phyloP scores from a whole-genome alignment of 2,113 vertebrate genomes.

The Vireo altiloquus region DNA sequence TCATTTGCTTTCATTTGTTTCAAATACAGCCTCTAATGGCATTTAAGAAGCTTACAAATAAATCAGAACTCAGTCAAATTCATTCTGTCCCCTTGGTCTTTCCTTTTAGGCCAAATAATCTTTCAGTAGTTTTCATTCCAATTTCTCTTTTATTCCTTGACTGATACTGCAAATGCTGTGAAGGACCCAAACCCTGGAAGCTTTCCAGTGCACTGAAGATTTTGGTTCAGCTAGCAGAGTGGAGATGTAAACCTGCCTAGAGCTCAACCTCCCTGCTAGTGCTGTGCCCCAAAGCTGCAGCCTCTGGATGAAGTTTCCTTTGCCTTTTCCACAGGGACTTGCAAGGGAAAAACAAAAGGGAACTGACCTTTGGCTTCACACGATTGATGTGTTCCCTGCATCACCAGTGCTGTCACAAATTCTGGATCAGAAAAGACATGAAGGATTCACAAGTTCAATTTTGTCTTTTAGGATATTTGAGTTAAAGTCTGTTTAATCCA shows the following conservation, averaged over 20 bases:
- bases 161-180: neutral
- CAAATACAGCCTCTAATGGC: neutral
- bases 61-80: neutral
- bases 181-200: neutral
- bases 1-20: slow-evolving; percentile 4
- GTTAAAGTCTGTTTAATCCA: neutral
- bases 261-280: neutral
- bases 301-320: neutral
- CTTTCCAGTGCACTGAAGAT: neutral
- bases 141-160: neutral
- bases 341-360: neutral
- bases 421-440: neutral
- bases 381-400: rapidly evolving
- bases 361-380: neutral
- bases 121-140: neutral
- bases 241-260: neutral
- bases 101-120: neutral
- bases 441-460: neutral
- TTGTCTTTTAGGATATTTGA: neutral
- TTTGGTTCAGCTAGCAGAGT: neutral
- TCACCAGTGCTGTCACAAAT: neutral
- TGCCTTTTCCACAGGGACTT: neutral
- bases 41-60: neutral
- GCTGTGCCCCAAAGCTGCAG: neutral
- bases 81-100: neutral